A percentile compares a stretch with the other conserved stretches of the same genome.
Evolutionary conservation across 2,888 invertebrate genomes (phyloP).

Genomic region (Morinoia aosen): DNA sequence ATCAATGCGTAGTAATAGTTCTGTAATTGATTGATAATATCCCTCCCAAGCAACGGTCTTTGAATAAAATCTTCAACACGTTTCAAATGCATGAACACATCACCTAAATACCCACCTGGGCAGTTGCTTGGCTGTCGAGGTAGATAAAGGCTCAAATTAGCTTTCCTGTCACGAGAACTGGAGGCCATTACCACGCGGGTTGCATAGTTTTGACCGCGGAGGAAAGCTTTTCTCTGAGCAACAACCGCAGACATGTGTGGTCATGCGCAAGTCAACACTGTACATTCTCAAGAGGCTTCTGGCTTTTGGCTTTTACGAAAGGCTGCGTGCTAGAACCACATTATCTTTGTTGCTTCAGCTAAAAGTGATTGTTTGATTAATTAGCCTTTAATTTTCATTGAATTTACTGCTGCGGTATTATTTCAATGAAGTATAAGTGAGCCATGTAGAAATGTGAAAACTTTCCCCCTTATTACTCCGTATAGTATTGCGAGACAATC

Average conservation of each 20-base stretch:
- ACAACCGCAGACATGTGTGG: neutral
- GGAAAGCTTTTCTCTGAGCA: neutral
- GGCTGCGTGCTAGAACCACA: neutral
- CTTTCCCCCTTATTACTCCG: neutral
- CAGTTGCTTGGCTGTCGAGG: neutral
- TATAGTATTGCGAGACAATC: neutral
- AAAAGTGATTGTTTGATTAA: neutral
- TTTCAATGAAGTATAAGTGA: neutral
- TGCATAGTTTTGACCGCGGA: neutral
- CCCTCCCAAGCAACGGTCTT: neutral
- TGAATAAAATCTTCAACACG: neutral
- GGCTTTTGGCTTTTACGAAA: neutral
- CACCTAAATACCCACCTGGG: neutral
- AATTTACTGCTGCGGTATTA: too few species aligned
- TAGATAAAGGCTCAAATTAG: neutral
- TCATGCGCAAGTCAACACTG: neutral
- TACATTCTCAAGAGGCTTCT: neutral
- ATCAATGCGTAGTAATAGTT: too few species aligned
- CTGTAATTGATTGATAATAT: neutral
- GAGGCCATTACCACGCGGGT: neutral
- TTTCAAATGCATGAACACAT: neutral
- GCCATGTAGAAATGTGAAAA: neutral
- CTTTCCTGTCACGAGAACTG: neutral
- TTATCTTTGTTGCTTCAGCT: neutral
- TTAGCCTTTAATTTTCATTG: too few species aligned